Evolutionary conservation across 2,888 invertebrate species (phyloP), one percentile per base, ranked within the genome.

Genomic region (Cataglyphis rosenhaueri): DNA sequence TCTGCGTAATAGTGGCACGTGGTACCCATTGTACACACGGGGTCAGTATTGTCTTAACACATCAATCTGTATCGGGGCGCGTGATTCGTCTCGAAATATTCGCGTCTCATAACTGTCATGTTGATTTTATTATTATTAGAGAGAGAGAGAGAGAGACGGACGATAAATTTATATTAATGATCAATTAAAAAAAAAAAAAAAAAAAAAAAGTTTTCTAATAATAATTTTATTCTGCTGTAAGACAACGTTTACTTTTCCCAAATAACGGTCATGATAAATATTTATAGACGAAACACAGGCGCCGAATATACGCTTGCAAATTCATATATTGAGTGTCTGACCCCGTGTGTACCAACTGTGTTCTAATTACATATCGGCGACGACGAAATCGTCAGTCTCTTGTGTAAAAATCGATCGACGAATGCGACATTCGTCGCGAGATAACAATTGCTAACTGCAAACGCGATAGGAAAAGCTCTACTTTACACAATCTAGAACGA

Each of bases 361-460:
- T 41, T 73, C 73, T 73, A 73, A 73, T 73, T 73, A 73, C 73
- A 61, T 73, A 73, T 73, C 73, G 61, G 61, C 57, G 61, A 73
- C 73, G 61, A 71, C 38, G 25, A 71, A 35, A 71, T 71, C 71
- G 21, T 52, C 32, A 38, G 59, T 3, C 70, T 15, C 10, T 57
- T 25, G 25, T 59, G 25, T 8, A 59, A 73, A 73, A 73, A 73
- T 59, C 38, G 18, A 18, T 25, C 38, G n/a, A 35, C 59, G 3
- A 29, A 61, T 38, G 73, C 61, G 73, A 73, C 73, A 61, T 73
- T 61, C 38, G 52, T 73, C 59, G 59, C 61, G 3, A 59, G 73
- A 73, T 73, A 73, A 73, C 61, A 18, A 29, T 38, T 59, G 38
- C 38, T 59, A 73, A 73, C 38, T 59, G 71, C 55, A 21, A 44